These are phyloP conservation scores for Athrips mouffetella DNA, from an alignment of 2,888 invertebrate species.

Conservation along the genomic window DNA sequence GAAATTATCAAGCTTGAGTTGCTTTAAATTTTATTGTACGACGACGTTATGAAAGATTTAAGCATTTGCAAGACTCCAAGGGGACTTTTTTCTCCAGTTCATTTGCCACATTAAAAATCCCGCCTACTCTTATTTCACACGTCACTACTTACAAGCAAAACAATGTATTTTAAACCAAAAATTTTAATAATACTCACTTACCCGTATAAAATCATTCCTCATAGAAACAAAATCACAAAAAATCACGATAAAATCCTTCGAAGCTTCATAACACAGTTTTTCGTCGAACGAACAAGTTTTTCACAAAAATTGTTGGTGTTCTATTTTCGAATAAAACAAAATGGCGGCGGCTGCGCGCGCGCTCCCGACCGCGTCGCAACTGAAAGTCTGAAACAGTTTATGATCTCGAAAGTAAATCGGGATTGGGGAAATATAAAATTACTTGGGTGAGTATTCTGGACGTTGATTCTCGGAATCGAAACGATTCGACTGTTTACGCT, in stretches of 20 bases:
- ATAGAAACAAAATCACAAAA: constrained; percentile 38
- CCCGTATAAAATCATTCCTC: constrained; percentile 64
- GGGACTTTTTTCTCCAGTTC: too few species aligned
- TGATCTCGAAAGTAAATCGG: constrained; percentile 51
- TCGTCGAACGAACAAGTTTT: neutral
- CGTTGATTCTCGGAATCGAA: too few species aligned
- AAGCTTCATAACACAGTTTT: too few species aligned
- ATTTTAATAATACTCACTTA: constrained; percentile 53
- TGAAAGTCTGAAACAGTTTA: constrained; percentile 41
- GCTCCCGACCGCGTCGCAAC: constrained; percentile 41
- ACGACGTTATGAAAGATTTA: too few species aligned
- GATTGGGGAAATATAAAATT: constrained; percentile 67
- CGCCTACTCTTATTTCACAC: constrained; percentile 26
- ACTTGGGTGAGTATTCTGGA: constrained; percentile 37
- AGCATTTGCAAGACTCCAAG: too few species aligned
- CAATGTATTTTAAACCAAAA: neutral
- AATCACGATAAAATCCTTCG: constrained; percentile 6
- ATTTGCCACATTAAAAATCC: neutral
- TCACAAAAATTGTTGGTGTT: neutral
- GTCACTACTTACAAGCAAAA: constrained; percentile 29
- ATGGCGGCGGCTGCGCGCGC: constrained; percentile 42
- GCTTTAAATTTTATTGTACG: too few species aligned
- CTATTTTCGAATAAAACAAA: constrained; percentile 32
- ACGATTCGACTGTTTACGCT: too few species aligned
- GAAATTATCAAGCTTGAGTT: too few species aligned